A percentile compares a stretch with the other conserved stretches of the same genome.
phyloP scores from a whole-genome alignment of 2,888 invertebrate species.

The Cheilosia vernalis region DNA sequence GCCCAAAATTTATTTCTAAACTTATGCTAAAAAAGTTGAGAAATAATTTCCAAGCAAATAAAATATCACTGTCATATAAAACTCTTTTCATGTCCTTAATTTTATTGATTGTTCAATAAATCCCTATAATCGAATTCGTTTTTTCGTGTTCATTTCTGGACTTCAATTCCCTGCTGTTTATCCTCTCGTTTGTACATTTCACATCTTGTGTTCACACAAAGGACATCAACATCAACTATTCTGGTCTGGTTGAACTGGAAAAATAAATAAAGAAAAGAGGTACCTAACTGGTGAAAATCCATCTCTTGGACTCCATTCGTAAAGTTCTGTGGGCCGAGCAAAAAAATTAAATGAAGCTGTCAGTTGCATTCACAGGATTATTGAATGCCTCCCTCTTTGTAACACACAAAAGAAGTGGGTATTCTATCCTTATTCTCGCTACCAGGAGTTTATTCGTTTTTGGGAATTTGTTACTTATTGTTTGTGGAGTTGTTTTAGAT shows the following conservation, averaged over 20 bases:
- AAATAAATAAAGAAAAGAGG: neutral
- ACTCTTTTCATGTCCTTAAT: conserved; percentile 60
- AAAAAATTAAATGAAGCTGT: conserved; percentile 49
- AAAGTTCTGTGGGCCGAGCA: conserved; percentile 4
- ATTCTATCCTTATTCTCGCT: conserved; percentile 25
- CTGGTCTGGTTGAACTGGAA: neutral
- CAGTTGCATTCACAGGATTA: conserved; percentile 56
- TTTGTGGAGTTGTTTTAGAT: conserved; percentile 5
- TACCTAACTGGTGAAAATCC: conserved; percentile 26
- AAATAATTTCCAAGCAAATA: conserved; percentile 25
- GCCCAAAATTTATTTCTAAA: neutral
- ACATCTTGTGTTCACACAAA: conserved; percentile 47
- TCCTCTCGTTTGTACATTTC: conserved; percentile 30
- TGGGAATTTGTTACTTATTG: conserved; percentile 23
- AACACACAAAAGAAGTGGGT: conserved; percentile 6
- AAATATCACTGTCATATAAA: conserved; percentile 40
- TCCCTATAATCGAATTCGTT: conserved; percentile 55
- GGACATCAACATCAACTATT: conserved; percentile 38
- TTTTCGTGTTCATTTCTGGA: conserved; percentile 32
- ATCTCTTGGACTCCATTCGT: conserved; percentile 19
- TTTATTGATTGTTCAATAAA: conserved; percentile 63
- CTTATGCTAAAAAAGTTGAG: neutral
- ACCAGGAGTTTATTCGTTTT: conserved; percentile 20
- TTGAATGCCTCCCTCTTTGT: conserved; percentile 39
- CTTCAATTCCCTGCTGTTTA: conserved; percentile 9